Evolutionary conservation across 2,113 vertebrate genomes (phyloP), one percentile per base, ranked within the genome.

Genomic region (Coreoperca whiteheadi): DNA sequence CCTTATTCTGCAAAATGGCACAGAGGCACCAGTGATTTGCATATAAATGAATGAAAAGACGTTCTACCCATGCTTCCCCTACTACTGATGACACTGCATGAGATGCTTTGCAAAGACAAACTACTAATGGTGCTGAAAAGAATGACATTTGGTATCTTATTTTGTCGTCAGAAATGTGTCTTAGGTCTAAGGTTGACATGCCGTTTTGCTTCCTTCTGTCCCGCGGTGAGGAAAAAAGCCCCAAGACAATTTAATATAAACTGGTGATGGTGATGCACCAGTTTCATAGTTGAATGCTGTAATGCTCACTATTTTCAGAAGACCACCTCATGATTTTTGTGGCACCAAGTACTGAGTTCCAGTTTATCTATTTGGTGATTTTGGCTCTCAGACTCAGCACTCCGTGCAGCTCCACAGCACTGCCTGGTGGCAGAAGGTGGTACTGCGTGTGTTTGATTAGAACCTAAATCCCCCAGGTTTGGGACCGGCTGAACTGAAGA

Each of bases 401-500:
- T 63, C 37, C 6, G 16, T 12, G 46, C 32, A 70, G 88, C 87
- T 88, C 86, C 46, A 72, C 82, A 93, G 89, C 82, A 15, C 89
- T 7, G 50, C 87, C 39, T 2, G 53, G 87, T 89, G 93, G 91
- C 73, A 8, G 71, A 41, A 78, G 51, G 60, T 1, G 11, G 84
- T 54, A 91, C 72, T 83, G 89, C 70, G 6, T 5, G 59, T 5
- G 48, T 93, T 94, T 94, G 92, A 95, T 95, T 94, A 94, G 78
- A 94, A 90, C 68, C 89, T 91, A 95, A 94, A 95, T 94, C 93
- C 92, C 90, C 57, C 83, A 89, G 90, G 92, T 94, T 93, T 91
- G 92, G 90, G 88, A 90, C 83, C 76, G 79, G 92, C 90, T 95
- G 81, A 93, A 92, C 88, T 90, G 89, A 94, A 93, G 94, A 95